phyloP scores from a whole-genome alignment of 2,888 invertebrate species.

The Lathronympha strigana region DNA sequence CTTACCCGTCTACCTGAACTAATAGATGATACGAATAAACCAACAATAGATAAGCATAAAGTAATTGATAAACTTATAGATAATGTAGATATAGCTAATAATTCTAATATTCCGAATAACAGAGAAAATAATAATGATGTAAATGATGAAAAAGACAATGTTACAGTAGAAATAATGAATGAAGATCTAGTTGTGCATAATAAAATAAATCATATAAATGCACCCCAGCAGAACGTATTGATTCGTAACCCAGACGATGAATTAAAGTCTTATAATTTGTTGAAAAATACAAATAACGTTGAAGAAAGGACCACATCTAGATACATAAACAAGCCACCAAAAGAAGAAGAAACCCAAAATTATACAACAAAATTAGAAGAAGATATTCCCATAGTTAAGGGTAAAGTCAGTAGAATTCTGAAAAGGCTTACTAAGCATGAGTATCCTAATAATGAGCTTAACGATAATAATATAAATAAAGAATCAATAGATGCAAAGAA shows the following conservation, averaged over 20 bases:
- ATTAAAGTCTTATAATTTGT: conserved; percentile 19
- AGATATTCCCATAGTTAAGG: conserved; percentile 56
- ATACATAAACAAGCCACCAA: conserved; percentile 37
- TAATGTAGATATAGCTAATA: conserved; percentile 19
- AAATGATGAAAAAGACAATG: neutral
- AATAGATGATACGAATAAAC: neutral
- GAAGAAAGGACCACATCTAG: conserved; percentile 40
- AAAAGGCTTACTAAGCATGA: conserved; percentile 51
- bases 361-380: conserved; percentile 43
- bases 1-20: neutral
- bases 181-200: neutral
- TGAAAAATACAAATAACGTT: conserved; percentile 21
- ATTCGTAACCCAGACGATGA: conserved; percentile 6
- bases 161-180: neutral
- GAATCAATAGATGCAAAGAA: conserved; percentile 23
- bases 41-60: neutral
- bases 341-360: conserved; percentile 41
- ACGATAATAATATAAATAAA: conserved; percentile 43
- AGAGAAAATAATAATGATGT: conserved; percentile 16
- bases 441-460: conserved; percentile 18
- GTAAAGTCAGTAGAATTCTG: conserved; percentile 63
- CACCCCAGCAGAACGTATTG: conserved; percentile 7
- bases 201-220: conserved; percentile 1
- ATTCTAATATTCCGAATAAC: conserved; percentile 31
- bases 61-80: conserved; percentile 17